These are phyloP conservation scores for Piezodorus guildinii DNA, from an alignment of 1,140 invertebrate genomes.

Conservation along the genomic window DNA sequence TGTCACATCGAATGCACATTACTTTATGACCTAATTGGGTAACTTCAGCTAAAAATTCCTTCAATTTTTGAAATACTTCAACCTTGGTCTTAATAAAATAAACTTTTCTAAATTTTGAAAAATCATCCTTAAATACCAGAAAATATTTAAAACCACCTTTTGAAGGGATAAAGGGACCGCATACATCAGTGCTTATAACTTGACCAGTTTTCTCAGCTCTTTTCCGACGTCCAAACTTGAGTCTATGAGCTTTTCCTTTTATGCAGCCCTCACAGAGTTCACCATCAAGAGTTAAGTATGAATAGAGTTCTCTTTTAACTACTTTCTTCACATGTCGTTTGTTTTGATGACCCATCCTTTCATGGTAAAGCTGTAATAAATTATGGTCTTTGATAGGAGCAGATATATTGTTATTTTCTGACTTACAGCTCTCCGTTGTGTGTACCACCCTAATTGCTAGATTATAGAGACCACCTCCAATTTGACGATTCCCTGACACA, in stretches of 20 bases:
- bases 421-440: too few species aligned
- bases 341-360: constrained; percentile 31
- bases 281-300: constrained; percentile 24
- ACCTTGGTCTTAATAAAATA: constrained; percentile 31
- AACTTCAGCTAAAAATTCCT: constrained; percentile 28
- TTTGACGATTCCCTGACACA: constrained; percentile 26
- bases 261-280: constrained; percentile 32
- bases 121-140: constrained; percentile 31
- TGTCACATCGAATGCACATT: constrained; percentile 31
- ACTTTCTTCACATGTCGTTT: too few species aligned
- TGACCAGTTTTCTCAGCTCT: constrained; percentile 28
- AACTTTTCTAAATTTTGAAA: too few species aligned
- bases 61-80: constrained; percentile 28
- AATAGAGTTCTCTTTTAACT: constrained; percentile 26
- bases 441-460: constrained; percentile 26
- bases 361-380: constrained; percentile 29
- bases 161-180: constrained; percentile 28
- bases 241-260: constrained; percentile 29
- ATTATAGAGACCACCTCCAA: constrained; percentile 27
- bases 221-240: constrained; percentile 30
- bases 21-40: constrained; percentile 22
- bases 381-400: constrained; percentile 18
- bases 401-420: too few species aligned
- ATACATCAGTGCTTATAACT: constrained; percentile 31
- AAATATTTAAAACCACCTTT: constrained; percentile 30